phyloP scores from a whole-genome alignment of 2,888 invertebrate species.

The Cerastis leucographa region DNA sequence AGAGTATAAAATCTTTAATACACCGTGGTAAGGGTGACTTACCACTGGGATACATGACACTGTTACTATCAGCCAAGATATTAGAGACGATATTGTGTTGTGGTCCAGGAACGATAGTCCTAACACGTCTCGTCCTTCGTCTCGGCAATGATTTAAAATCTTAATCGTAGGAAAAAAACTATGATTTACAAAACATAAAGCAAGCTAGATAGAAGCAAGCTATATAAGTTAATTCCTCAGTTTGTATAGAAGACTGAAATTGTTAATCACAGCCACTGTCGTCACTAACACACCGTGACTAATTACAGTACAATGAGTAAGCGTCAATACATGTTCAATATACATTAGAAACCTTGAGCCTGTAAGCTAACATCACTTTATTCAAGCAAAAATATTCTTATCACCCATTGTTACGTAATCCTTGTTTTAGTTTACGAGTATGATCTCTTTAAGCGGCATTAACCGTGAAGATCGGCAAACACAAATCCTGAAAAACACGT shows the following conservation, averaged over 20 bases:
- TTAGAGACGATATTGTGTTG: neutral
- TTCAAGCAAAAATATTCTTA: conserved; percentile 52
- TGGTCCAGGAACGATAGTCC: neutral
- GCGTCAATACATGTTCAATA: conserved; percentile 45
- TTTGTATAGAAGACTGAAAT: neutral
- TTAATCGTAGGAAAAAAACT: neutral
- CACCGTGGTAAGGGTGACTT: neutral
- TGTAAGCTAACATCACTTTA: conserved; percentile 61
- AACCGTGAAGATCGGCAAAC: conserved; percentile 74
- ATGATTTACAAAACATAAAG: neutral
- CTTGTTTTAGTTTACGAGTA: conserved; percentile 66
- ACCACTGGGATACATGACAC: neutral
- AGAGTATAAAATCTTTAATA: neutral
- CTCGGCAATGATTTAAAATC: neutral
- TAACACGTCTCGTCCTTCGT: neutral
- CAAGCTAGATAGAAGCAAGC: too few species aligned
- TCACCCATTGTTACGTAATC: conserved; percentile 52
- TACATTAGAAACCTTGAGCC: conserved; percentile 51
- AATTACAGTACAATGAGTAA: conserved; percentile 27
- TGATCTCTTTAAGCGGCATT: conserved; percentile 63
- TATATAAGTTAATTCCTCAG: neutral
- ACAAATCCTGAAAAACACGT: conserved; percentile 73
- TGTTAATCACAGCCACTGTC: neutral
- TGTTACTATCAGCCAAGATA: neutral
- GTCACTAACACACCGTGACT: conserved; percentile 7